Percentiles rank a stretch among this genome's conserved stretches.
Conservation (phyloP, 2,888 invertebrate species). For the Opisthograptis luteolata region DNA sequence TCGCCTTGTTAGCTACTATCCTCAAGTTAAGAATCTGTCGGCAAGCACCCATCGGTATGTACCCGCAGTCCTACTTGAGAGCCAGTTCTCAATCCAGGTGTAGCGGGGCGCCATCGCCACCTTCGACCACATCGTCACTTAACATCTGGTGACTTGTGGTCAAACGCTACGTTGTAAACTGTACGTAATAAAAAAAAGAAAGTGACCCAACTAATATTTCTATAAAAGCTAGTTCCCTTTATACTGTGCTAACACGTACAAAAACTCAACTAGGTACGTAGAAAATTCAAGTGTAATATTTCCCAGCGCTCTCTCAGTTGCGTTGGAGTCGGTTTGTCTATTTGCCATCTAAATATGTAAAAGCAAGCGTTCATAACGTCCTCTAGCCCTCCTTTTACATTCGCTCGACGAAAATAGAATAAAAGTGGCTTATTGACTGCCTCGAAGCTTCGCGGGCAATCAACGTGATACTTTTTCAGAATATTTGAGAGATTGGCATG, state of each 20-base stretch:
- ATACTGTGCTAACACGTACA: not conserved
- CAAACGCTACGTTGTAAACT: no score
- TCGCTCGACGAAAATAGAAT: conserved; percentile 29
- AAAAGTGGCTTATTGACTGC: conserved; percentile 34
- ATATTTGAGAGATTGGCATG: conserved; percentile 11
- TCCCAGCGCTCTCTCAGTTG: conserved; percentile 21
- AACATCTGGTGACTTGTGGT: no score
- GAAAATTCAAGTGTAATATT: conserved; percentile 26
- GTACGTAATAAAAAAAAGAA: no score
- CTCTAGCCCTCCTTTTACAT: conserved; percentile 21
- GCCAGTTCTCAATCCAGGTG: no score
- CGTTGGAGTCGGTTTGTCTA: conserved; percentile 26
- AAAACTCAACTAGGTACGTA: not conserved
- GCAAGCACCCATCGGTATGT: no score
- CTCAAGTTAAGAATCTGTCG: no score
- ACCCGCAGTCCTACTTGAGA: no score
- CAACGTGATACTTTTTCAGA: conserved; percentile 29
- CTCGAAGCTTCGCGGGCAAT: conserved; percentile 28
- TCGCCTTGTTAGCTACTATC: no score
- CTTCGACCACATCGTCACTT: no score
- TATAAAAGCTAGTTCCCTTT: no score
- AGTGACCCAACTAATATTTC: no score
- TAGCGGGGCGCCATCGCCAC: no score
- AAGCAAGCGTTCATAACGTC: conserved; percentile 20
- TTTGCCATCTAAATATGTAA: conserved; percentile 34